phyloP scores from a whole-genome alignment of 2,797 vertebrate species.

The Arvicola amphibius region DNA sequence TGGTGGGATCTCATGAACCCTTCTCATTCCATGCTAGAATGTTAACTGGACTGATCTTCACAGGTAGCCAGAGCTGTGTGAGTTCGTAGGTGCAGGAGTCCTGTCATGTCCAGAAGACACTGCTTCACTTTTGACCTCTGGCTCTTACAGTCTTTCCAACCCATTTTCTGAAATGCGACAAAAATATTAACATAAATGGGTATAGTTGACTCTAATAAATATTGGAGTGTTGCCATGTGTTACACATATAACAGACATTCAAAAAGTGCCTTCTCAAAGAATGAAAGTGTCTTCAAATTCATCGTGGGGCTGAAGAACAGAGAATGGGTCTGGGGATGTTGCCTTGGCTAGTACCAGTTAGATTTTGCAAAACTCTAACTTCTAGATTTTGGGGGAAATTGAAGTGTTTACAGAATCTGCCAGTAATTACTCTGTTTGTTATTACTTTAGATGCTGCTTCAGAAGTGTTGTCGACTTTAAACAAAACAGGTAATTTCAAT shows the following conservation, averaged over 20 bases:
- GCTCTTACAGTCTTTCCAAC: background rate
- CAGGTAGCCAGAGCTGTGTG: background rate
- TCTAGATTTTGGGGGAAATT: conserved; percentile 47
- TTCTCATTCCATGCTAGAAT: background rate
- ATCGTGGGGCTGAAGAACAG: background rate
- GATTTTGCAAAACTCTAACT: conserved; percentile 39
- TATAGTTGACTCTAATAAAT: conserved; percentile 53
- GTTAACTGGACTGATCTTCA: background rate
- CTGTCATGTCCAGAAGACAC: background rate
- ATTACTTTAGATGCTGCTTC: conserved; percentile 77
- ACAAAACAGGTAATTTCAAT: conserved; percentile 78
- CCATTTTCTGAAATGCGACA: background rate
- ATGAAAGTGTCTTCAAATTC: conserved; percentile 32
- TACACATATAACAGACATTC: background rate
- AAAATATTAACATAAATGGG: conserved; percentile 41
- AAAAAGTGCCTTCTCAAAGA: conserved; percentile 56
- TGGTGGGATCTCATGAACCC: background rate
- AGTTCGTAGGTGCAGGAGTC: background rate
- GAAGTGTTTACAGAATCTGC: conserved; percentile 32
- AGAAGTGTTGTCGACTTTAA: conserved; percentile 75
- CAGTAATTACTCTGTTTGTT: conserved; percentile 58
- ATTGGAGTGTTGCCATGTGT: conserved; percentile 1
- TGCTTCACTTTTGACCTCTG: background rate
- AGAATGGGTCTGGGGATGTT: background rate
- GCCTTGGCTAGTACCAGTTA: background rate